Base-by-base conservation (phyloP, 1,140 invertebrate genomes). In the Cryptotermes secundus region DNA sequence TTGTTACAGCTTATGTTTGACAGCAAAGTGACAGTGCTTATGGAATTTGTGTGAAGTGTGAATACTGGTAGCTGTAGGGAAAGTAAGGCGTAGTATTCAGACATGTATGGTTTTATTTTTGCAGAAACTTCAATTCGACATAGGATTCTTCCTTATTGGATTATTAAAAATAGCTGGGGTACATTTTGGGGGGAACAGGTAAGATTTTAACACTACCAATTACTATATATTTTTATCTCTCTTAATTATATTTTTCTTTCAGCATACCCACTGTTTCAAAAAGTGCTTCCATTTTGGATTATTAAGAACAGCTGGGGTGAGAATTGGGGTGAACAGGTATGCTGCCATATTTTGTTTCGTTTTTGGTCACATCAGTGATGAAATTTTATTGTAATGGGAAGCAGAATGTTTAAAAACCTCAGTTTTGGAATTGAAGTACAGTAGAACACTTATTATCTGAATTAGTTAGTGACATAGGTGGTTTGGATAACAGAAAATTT, bases 301-400 rank as follows among this genome's bases (percentile, higher is more conserved):
- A 91, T 98, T 10, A 98, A 99, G 90, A 99, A 99, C 90, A 97
- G 96, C 83, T 98, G 97, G 97, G 96, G 98, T 84, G 88, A 89
- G 49, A 90, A 89, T 36, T 99, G 97, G 97, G 97, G 97, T 85
- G 92, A 93, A 88, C 90, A 93, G 90, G 92, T 93, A 89, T 84
- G 38, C 45, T 83, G 9, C n/a, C 22, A 26, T 49, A 83, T 83
- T 84, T 80, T 82, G n/a, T 85, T 79, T 12, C 72, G 38, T 80
- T 80, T 83, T 82, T 80, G 36, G n/a, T 31, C 22, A 2, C 12
- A 35, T 80, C 35, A 34, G 79, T 49, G 45, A 19, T 16, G 45
- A 49, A 22, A 19, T 49, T 10, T 49, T 49, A 14, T 49, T 22
- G 9, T 4, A 38, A 12, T 38, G 45, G 45, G 45, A 49, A 49